A percentile compares a stretch with the other conserved stretches of the same genome.
Evolutionary conservation across 2,888 invertebrate species (phyloP).

Genomic region (Mesorhabditis belari): DNA sequence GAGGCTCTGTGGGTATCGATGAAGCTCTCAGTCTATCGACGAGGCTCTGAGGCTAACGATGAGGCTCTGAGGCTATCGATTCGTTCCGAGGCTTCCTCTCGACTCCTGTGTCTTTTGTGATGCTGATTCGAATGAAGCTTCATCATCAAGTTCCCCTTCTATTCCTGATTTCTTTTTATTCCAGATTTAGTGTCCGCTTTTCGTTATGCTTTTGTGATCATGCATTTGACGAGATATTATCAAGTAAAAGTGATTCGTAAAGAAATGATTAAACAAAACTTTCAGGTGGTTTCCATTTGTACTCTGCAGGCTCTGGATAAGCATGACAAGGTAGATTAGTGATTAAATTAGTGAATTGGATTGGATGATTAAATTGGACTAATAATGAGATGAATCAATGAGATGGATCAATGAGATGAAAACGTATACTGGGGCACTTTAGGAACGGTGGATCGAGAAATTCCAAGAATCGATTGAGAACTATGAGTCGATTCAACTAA

Average conservation of each 20-base stretch:
- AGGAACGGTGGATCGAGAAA: constrained; percentile 53
- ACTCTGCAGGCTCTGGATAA: constrained; percentile 57
- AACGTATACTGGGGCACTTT: no score
- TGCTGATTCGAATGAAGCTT: constrained; percentile 53
- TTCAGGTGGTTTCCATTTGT: constrained; percentile 58
- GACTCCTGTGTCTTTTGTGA: constrained; percentile 59
- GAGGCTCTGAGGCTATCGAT: no score
- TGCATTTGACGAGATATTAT: constrained; percentile 59
- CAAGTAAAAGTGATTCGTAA: no score
- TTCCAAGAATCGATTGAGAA: constrained; percentile 55
- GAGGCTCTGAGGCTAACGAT: no score
- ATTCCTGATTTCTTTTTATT: background rate
- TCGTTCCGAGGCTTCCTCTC: no score
- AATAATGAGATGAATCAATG: no score
- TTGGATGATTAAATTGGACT: background rate
- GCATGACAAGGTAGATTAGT: constrained; percentile 54
- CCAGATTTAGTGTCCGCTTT: constrained; percentile 34
- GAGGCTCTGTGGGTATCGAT: no score
- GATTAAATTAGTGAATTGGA: background rate
- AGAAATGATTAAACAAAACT: no score
- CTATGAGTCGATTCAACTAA: constrained; percentile 53
- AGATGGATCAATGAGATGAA: no score
- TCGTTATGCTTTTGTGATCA: constrained; percentile 57
- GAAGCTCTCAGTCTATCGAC: no score
- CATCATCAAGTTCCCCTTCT: constrained; percentile 21